Percentiles rank a stretch among this genome's conserved stretches.
Evolutionary conservation across 2,888 invertebrate genomes (phyloP).

Genomic region (Epinotia bilunana): DNA sequence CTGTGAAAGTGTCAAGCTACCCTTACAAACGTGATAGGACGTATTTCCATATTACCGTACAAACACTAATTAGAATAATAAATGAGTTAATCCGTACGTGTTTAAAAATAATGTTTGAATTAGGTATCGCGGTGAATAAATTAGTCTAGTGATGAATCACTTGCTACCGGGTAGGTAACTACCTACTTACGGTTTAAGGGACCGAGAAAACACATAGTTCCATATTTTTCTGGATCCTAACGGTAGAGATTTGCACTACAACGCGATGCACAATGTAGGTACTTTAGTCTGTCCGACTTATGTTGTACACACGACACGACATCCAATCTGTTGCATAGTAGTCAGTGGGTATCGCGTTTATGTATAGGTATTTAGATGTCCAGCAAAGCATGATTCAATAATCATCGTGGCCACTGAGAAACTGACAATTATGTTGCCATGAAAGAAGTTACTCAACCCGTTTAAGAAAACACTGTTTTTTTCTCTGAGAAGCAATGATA

Average conservation of each 20-base stretch:
- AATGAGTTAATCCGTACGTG: conserved; percentile 62
- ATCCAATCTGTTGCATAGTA: neutral
- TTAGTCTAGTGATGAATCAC: conserved; percentile 56
- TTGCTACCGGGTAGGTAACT: conserved; percentile 27
- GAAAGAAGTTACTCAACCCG: neutral
- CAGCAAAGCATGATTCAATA: neutral
- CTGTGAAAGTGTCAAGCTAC: conserved; percentile 42
- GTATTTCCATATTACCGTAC: conserved; percentile 55
- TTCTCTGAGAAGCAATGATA: neutral
- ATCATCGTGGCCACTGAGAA: neutral
- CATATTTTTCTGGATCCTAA: neutral
- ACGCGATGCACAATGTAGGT: neutral
- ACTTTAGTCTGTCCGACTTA: neutral
- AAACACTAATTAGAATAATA: conserved; percentile 66
- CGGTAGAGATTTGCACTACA: neutral
- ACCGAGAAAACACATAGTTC: neutral
- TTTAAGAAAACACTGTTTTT: neutral
- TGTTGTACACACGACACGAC: too few species aligned
- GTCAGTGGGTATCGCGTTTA: neutral
- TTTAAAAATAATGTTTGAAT: conserved; percentile 56
- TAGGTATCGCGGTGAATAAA: conserved; percentile 52
- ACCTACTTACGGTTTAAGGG: neutral
- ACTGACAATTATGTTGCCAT: too few species aligned
- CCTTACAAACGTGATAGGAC: conserved; percentile 41
- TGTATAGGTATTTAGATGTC: too few species aligned